Evolutionary conservation across 2,113 vertebrate species (phyloP), one percentile per base, ranked within the genome.

Genomic region (Crotalus viridis): DNA sequence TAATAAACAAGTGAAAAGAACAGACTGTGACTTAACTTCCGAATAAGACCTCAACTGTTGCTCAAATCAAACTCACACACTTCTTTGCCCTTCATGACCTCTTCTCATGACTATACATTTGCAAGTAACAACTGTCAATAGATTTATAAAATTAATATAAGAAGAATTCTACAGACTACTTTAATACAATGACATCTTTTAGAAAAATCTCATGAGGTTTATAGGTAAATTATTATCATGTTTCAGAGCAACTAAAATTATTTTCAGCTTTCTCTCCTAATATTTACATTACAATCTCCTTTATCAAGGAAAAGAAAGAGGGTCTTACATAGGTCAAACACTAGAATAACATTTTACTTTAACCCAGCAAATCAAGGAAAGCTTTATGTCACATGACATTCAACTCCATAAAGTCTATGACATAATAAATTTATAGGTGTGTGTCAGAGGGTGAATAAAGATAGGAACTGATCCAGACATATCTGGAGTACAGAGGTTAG

Each of bases 1-100:
- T 91, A 96, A 97, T 95, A 96, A 97, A 95, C 95, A 96, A 94
- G 92, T 1, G 93, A 2, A 61, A 92, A 97, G 96, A 64, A 97
- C 97, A 97, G 91, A 61, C 96, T 94, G 93, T 94, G 95, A 96
- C 96, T 86, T 91, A 95, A 90, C 95, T 95, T 92, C 93, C 95
- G 94, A 10, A 93, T 93, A 87, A 10, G 87, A 28, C 88, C 93
- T 81, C 26, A 0, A 88, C 90, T 33, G 90, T 51, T 92, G 54
- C 10, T 90, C 64, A 64, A 1, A 55, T 88, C 61, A 85, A 51
- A 33, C 64, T 93, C 46, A 74, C 89, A 74, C 59, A 48, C 46
- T 48, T 90, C 89, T 88, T 46, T 61, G 33, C 2, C 17, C 48
- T 74, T 22, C 43, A 43, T 15, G 39, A 46, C 85, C 51, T 69